These are phyloP conservation scores for Hucho hucho DNA, from an alignment of 2,113 vertebrate genomes.

Conservation along the genomic window DNA sequence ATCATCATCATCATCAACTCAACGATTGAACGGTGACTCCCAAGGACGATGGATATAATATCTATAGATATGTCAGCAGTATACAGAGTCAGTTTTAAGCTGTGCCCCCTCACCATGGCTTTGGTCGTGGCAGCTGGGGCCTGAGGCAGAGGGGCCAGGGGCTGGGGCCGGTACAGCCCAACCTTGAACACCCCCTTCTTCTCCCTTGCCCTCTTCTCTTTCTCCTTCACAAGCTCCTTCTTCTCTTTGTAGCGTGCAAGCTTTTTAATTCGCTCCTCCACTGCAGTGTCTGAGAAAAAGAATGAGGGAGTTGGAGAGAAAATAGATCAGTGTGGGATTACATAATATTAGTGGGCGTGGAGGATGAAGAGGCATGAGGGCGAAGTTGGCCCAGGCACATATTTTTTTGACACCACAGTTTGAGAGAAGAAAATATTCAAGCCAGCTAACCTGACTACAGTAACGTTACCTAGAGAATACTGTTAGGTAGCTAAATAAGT, in stretches of 20 bases:
- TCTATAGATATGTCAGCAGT: not conserved
- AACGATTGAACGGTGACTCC: not conserved
- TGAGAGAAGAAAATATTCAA: no score
- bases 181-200: slow-evolving; percentile 85
- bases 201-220: slow-evolving; percentile 80
- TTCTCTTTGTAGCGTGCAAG: slow-evolving; percentile 88
- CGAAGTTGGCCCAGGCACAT: no score
- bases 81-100: not conserved
- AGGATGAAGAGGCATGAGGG: no score
- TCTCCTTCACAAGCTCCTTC: slow-evolving; percentile 84
- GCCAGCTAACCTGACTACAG: not conserved
- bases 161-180: slow-evolving; percentile 79
- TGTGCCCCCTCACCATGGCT: slow-evolving; percentile 65
- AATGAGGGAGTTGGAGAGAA: not conserved
- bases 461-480: no score
- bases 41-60: not conserved
- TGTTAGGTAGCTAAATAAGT: not conserved
- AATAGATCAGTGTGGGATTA: not conserved
- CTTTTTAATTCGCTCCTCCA: slow-evolving; percentile 78
- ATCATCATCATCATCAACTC: not conserved
- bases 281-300: slow-evolving; percentile 30
- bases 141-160: slow-evolving; percentile 36
- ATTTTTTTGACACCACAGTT: no score
- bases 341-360: not conserved
- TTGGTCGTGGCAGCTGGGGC: slow-evolving; percentile 42